Percentiles rank a stretch among this genome's conserved stretches.
Conservation (phyloP, 2,888 invertebrate species). For the Tetheella fluctuosa region DNA sequence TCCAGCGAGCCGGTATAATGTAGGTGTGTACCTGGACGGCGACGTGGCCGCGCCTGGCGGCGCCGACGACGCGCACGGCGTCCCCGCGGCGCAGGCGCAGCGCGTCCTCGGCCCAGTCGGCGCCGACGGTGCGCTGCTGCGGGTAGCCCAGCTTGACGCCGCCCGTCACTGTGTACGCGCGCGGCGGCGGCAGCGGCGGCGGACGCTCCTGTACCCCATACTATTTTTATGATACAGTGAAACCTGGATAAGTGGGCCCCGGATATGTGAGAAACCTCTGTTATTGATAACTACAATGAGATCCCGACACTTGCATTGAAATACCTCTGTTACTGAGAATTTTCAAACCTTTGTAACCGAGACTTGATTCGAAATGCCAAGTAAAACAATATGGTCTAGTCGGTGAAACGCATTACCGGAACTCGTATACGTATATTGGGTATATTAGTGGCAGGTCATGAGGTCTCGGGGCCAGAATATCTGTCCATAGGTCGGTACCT, state of each 20-base stretch:
- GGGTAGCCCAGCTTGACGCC: conserved; percentile 96
- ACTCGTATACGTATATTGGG: too few relatives aligned
- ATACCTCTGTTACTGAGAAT: too few relatives aligned
- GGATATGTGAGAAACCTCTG: conserved; percentile 12
- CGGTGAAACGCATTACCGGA: too few relatives aligned
- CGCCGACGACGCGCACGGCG: conserved; percentile 93
- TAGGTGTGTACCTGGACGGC: conserved; percentile 87
- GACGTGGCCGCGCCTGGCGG: conserved; percentile 94
- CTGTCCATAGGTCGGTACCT: too few relatives aligned
- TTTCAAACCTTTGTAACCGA: too few relatives aligned
- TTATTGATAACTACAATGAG: conserved; percentile 9
- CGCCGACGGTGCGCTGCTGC: conserved; percentile 95
- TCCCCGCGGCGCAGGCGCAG: conserved; percentile 89
- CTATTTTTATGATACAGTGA: neutral
- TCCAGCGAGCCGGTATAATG: too few relatives aligned
- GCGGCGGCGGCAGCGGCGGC: conserved; percentile 95
- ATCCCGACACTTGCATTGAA: conserved; percentile 11
- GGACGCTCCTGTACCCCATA: conserved; percentile 93
- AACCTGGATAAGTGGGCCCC: conserved; percentile 14
- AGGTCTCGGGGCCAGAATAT: too few relatives aligned
- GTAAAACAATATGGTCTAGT: too few relatives aligned
- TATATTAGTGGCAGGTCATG: too few relatives aligned
- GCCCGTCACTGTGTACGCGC: conserved; percentile 95
- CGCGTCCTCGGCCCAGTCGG: conserved; percentile 88
- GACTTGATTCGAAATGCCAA: too few relatives aligned